A percentile compares a stretch with the other conserved stretches of the same genome.
These are phyloP conservation scores for Ginglymostoma cirratum DNA, from an alignment of 2,113 vertebrate genomes.

Conservation along the genomic window DNA sequence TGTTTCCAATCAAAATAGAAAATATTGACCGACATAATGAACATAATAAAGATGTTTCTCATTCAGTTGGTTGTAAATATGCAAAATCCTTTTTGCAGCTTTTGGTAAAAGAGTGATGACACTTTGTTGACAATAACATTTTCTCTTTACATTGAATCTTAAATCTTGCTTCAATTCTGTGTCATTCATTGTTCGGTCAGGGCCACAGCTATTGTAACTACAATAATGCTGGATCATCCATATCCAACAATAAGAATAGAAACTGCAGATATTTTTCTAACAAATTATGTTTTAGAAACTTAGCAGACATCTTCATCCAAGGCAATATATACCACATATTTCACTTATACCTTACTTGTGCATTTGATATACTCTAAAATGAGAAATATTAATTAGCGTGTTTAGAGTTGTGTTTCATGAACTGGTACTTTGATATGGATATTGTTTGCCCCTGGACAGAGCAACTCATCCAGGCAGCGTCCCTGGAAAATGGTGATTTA, in stretches of 20 bases:
- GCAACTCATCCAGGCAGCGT: background rate
- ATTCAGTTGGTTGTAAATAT: background rate
- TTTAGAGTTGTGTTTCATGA: background rate
- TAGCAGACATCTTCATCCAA: background rate
- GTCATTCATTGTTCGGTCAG: background rate
- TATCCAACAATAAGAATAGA: background rate
- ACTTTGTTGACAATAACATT: background rate
- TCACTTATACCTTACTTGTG: background rate
- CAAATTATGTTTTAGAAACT: background rate
- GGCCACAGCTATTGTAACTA: background rate
- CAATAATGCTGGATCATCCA: no score
- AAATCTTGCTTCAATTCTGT: background rate
- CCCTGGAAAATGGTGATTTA: background rate
- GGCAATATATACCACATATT: no score
- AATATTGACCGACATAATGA: background rate
- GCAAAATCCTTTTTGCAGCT: background rate
- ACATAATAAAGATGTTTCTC: background rate
- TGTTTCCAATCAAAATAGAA: background rate
- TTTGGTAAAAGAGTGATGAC: background rate
- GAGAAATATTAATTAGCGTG: background rate
- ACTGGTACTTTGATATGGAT: background rate
- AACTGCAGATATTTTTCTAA: background rate
- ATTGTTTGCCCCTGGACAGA: background rate
- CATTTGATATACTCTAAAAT: background rate
- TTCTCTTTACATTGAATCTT: background rate